Evolutionary conservation across 2,113 vertebrate genomes (phyloP).

Genomic region (Pteruthius melanotis): DNA sequence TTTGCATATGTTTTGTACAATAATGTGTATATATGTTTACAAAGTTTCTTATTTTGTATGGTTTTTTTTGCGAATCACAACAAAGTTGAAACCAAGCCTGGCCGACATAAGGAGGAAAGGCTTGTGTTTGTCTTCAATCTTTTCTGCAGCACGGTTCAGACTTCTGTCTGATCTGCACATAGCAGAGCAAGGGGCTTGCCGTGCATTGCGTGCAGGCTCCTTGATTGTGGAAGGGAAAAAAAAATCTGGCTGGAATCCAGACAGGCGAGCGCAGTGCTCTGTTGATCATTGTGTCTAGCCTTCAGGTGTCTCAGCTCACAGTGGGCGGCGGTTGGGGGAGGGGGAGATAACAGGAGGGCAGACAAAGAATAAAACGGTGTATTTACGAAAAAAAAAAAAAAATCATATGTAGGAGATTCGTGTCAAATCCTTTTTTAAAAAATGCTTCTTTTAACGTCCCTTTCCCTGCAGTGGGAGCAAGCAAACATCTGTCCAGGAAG

Average conservation of each 20-base stretch:
- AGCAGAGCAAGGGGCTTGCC: conserved; percentile 73
- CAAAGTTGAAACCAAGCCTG: conserved; percentile 65
- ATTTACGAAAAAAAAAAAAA: conserved; percentile 49
- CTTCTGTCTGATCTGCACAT: conserved; percentile 78
- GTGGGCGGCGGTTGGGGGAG: conserved; percentile 85
- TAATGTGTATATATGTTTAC: not conserved
- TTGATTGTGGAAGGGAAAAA: conserved; percentile 73
- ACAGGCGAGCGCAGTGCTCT: conserved; percentile 86
- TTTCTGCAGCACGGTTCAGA: conserved; percentile 75
- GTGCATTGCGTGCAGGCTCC: conserved; percentile 78
- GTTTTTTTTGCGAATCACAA: not conserved
- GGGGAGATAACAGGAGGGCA: conserved; percentile 83
- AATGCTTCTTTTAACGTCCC: conserved; percentile 78
- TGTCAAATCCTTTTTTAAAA: conserved; percentile 68
- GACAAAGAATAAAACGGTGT: conserved; percentile 86
- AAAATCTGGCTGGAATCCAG: conserved; percentile 82
- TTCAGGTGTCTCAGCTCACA: conserved; percentile 91
- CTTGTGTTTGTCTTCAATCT: conserved; percentile 85
- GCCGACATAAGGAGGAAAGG: conserved; percentile 66
- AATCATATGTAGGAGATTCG: conserved; percentile 34
- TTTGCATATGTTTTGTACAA: not conserved
- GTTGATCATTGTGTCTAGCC: conserved; percentile 95
- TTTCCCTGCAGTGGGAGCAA: conserved; percentile 69
- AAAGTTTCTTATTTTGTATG: not conserved
- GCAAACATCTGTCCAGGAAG: conserved; percentile 76